Evolutionary conservation across 1,140 invertebrate genomes (phyloP), one percentile per base, ranked within the genome.

Genomic region (Anthonomus grandis): DNA sequence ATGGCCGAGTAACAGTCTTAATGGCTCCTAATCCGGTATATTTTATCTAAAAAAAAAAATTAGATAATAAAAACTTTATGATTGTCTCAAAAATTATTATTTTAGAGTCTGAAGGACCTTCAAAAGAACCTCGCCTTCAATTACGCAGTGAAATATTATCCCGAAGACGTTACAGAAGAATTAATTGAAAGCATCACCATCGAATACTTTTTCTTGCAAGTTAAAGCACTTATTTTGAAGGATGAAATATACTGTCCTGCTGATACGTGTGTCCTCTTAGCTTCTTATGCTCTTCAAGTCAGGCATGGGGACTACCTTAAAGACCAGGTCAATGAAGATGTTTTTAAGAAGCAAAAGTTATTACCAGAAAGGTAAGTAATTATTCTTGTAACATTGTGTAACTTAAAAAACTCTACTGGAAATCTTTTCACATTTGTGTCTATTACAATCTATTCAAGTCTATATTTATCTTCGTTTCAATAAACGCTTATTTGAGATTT

Each of bases 91-190:
- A 27, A 13, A 50, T 37, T 12, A 31, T 41, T 34, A 9, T 64
- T 64, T 17, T 23, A 66, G 66, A 38, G 52, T 1, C 17, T 68
- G 2, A 66, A 60, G 47, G 60, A 67, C 19, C 49, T 66, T 1
- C 38, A 62, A 54, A 54, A 24, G 21, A 42, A 57, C 31, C 57
- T 53, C 8, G 64, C 62, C 18, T 53, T 75, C 22, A 53, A 66
- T 23, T 75, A 69, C 53, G 56, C 60, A 21, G 64, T 74, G n/a
- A 75, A 73, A 63, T 74, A 69, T 44, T 74, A 69, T 39, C 73
- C 73, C 2, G 71, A 74, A 63, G 71, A 74, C 47, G 64, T 75
- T 2, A 58, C 45, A 3, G 56, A 63, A 27, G 71, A 73, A 63
- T 46, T 75, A 4, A 68, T 70, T 25, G 72, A 75, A 54, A 62